phyloP scores from a whole-genome alignment of 2,797 vertebrate species.

The Diplodus sargus region DNA sequence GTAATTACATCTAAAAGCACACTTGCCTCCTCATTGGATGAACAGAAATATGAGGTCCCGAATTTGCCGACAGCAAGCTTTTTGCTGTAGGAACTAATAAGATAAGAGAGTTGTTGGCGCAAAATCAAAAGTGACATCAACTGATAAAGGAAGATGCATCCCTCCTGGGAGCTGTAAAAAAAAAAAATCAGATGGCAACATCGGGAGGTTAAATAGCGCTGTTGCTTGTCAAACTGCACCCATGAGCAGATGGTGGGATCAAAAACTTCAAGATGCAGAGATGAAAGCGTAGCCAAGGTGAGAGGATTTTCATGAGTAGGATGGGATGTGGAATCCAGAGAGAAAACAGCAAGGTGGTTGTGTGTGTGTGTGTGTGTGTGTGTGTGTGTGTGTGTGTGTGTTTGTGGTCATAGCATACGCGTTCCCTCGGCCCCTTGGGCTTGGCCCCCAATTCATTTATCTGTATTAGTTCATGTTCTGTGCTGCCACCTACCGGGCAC shows the following conservation, averaged over 20 bases:
- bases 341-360: neutral
- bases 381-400: neutral
- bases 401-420: too few species aligned
- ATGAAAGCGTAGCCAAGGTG: constrained; percentile 37
- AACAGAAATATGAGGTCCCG: constrained; percentile 56
- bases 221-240: constrained; percentile 27
- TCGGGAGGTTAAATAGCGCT: constrained; percentile 40
- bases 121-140: constrained; percentile 72
- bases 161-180: constrained; percentile 25
- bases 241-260: constrained; percentile 24
- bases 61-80: constrained; percentile 57
- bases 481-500: too few species aligned
- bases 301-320: constrained; percentile 27
- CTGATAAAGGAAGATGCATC: constrained; percentile 58
- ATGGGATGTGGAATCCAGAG: constrained; percentile 1
- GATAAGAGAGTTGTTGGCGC: constrained; percentile 75
- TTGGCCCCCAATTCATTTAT: too few species aligned
- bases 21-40: constrained; percentile 43
- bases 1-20: constrained; percentile 76
- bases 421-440: too few species aligned
- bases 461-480: too few species aligned
- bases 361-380: neutral
- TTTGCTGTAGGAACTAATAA: constrained; percentile 67
- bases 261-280: constrained; percentile 37
- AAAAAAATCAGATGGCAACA: constrained; percentile 24